Conservation (phyloP, 1,140 invertebrate genomes). For the Charaxes varanes region DNA sequence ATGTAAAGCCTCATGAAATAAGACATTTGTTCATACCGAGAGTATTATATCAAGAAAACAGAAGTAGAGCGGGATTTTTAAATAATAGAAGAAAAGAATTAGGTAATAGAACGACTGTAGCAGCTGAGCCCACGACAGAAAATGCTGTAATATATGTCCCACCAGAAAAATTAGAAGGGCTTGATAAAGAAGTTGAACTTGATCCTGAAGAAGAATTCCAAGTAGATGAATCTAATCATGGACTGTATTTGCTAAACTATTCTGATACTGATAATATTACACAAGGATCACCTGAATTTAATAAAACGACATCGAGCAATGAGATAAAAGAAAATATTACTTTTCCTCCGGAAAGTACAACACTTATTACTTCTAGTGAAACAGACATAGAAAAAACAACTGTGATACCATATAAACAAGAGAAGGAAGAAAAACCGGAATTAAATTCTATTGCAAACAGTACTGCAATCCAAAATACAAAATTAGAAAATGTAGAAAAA, state of each 20-base stretch:
- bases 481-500: conserved; percentile 49
- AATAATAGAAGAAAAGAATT: conserved; percentile 59
- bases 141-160: conserved; percentile 52
- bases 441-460: conserved; percentile 47
- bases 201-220: conserved; percentile 72
- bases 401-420: conserved; percentile 18
- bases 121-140: conserved; percentile 38
- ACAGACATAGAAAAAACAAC: conserved; percentile 30
- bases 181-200: conserved; percentile 61
- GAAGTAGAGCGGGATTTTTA: conserved; percentile 56
- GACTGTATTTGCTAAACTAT: conserved; percentile 67
- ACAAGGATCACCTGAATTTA: conserved; percentile 30
- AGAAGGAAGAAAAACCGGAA: conserved; percentile 46
- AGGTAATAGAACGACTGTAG: conserved; percentile 34
- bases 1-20: conserved; percentile 62
- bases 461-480: conserved; percentile 45
- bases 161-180: conserved; percentile 59
- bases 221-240: conserved; percentile 72
- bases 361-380: conserved; percentile 18
- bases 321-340: conserved; percentile 45
- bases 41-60: conserved; percentile 52
- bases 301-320: conserved; percentile 35
- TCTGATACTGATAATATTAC: conserved; percentile 60
- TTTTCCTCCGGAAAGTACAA: conserved; percentile 30
- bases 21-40: conserved; percentile 59